Evolutionary conservation across 2,113 vertebrate genomes (phyloP).

Genomic region (Oceanodroma tethys): DNA sequence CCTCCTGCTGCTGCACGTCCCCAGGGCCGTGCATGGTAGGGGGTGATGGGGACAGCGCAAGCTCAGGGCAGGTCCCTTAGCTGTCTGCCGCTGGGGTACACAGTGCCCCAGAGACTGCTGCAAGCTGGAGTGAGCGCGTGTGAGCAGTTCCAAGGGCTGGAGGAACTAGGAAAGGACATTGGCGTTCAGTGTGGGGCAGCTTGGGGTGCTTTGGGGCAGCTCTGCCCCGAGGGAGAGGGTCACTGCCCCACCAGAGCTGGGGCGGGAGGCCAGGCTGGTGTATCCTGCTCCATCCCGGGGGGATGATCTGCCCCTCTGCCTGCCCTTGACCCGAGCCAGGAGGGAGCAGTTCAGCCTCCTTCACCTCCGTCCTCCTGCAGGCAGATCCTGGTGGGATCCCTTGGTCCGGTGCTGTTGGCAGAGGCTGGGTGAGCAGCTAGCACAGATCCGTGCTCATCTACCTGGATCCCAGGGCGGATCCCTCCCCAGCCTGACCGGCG

Average conservation of each 20-base stretch:
- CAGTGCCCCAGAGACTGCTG: not conserved
- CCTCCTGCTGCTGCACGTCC: not conserved
- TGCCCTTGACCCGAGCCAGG: not conserved
- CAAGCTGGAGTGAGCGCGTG: not conserved
- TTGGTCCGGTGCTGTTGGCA: not conserved
- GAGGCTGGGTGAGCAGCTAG: not conserved
- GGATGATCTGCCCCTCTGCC: not conserved
- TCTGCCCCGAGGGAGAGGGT: not conserved
- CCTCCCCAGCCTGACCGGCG: not conserved
- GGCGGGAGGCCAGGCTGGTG: not conserved
- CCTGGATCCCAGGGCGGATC: not conserved
- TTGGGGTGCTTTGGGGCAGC: not conserved
- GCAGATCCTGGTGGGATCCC: not conserved
- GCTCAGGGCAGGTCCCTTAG: not conserved
- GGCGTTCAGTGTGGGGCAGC: not conserved
- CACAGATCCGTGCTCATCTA: not conserved
- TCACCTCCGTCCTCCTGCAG: not conserved
- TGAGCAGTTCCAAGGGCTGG: not conserved
- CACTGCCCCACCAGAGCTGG: not conserved
- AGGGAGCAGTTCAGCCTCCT: not conserved
- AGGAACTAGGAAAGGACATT: not conserved
- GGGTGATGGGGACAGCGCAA: not conserved
- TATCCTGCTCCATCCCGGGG: not conserved
- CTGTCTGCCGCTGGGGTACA: not conserved
- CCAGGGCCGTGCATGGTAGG: accelerated